Base-by-base conservation (phyloP, 2,113 vertebrate genomes). In the Cyphomyrus discorhynchus region DNA sequence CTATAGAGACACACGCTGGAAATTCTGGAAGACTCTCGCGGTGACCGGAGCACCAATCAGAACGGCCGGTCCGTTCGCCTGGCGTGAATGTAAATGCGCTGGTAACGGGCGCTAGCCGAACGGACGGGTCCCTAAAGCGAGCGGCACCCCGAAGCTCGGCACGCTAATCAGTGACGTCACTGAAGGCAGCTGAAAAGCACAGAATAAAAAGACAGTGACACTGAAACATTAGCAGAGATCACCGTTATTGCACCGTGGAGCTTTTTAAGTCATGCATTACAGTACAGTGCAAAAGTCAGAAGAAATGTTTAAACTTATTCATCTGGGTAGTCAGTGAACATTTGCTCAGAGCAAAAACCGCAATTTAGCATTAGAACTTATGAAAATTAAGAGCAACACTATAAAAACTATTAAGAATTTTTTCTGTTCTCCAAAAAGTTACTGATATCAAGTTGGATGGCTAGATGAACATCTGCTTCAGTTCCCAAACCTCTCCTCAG, bases 1-100 rank as follows among this genome's bases (percentile, higher is more conserved):
- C 89, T 89, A 89, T 85, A 85, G 89, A 85, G 83, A 84, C 89
- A 80, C 4, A 49, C 1, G 3, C 15, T 9, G 50, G 21, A 49
- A 50, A 21, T 9, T 13, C 45, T 3, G 85, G 85, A 53, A 15
- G n/a, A 5, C 2, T 87, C 49, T 27, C 13, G 13, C 27, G 35
- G 47, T 47, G 53, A 52, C 13, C 62, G 62, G 74, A 8, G 74
- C 35, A 35, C 74, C 35, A 42, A 42, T 39, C 31, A 19, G 35
- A 80, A 19, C 4, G 35, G 35, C 5, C 13, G 39, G 31, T 35
- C 74, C 35, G 10, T 39, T 39, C 1, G 35, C 70, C 35, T 77
- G 13, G 9, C n/a, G n/a, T 21, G 31, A 35, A 19, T 19, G 70
- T 15, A 13, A 39, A 39, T 39, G 70, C 31, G 1, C 15, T 5